Evolutionary conservation across 2,888 invertebrate species (phyloP).

Genomic region (Lasioglossum pauxillum): DNA sequence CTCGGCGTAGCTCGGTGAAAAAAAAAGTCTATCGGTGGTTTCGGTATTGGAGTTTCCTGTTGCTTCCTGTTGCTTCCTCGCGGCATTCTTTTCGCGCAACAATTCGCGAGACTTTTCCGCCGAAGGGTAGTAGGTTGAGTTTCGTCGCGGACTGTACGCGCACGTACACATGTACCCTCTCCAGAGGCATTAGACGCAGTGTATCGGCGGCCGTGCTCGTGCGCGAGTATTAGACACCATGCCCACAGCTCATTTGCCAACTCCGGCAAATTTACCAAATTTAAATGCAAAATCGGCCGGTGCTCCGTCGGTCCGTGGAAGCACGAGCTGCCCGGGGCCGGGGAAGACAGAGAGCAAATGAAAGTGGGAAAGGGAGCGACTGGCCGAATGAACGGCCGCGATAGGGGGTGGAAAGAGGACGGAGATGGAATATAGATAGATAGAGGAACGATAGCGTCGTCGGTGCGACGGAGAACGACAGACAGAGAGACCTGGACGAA

Average conservation of each 20-base stretch:
- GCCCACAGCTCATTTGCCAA: constrained; percentile 83
- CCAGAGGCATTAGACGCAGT: constrained; percentile 79
- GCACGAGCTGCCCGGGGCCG: constrained; percentile 38
- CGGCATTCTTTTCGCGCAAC: constrained; percentile 31
- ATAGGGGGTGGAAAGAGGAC: constrained; percentile 49
- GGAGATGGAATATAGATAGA: constrained; percentile 70
- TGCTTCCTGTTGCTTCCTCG: constrained; percentile 33
- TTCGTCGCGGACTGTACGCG: constrained; percentile 67
- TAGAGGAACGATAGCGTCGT: constrained; percentile 69
- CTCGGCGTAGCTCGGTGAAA: background rate
- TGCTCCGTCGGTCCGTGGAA: constrained; percentile 69
- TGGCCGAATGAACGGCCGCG: constrained; percentile 40
- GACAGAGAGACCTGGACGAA: constrained; percentile 42
- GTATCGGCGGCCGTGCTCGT: constrained; percentile 77
- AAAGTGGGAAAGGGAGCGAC: constrained; percentile 57
- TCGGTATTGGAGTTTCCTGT: background rate
- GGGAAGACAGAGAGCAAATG: constrained; percentile 48
- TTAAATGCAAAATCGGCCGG: constrained; percentile 83
- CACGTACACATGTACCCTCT: constrained; percentile 69
- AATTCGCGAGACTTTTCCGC: constrained; percentile 40
- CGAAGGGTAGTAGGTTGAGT: constrained; percentile 22
- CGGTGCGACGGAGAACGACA: constrained; percentile 43
- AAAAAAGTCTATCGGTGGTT: background rate
- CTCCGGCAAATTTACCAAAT: constrained; percentile 83
- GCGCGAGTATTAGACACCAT: constrained; percentile 80